Percentiles rank a stretch among this genome's conserved stretches.
Evolutionary conservation across 2,888 invertebrate species (phyloP).

Genomic region (Phalangium opilio): DNA sequence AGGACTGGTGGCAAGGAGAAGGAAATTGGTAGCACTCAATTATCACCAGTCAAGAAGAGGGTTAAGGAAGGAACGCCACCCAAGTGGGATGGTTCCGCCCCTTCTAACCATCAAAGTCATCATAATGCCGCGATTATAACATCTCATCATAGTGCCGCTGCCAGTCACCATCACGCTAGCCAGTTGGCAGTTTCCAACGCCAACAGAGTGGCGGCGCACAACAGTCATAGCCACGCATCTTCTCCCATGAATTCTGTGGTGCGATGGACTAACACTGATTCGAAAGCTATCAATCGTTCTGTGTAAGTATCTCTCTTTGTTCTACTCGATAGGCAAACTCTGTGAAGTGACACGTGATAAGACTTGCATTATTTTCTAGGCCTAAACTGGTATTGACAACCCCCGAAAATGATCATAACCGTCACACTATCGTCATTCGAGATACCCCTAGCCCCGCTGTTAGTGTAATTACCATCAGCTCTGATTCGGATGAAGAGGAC

Average conservation of each 20-base stretch:
- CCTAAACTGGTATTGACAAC: slow-evolving; percentile 22
- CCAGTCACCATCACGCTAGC: not conserved
- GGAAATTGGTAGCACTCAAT: slow-evolving; percentile 36
- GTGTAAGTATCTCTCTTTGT: slow-evolving; percentile 9
- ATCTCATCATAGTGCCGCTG: not conserved
- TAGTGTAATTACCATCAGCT: slow-evolving; percentile 87
- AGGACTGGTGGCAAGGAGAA: slow-evolving; percentile 17
- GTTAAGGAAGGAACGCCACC: slow-evolving; percentile 89
- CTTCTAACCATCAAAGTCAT: slow-evolving; percentile 3
- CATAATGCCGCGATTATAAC: slow-evolving; percentile 2
- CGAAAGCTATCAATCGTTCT: slow-evolving; percentile 9
- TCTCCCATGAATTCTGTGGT: slow-evolving; percentile 9
- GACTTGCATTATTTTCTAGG: slow-evolving; percentile 6
- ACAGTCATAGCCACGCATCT: slow-evolving; percentile 4
- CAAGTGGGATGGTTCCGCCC: slow-evolving; percentile 16
- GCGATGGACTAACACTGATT: slow-evolving; percentile 12
- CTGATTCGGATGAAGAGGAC: slow-evolving; percentile 74
- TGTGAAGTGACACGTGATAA: not conserved
- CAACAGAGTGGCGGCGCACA: no score
- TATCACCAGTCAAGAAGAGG: slow-evolving; percentile 91
- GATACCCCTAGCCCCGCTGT: slow-evolving; percentile 90
- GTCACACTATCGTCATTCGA: slow-evolving; percentile 83
- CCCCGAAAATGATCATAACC: slow-evolving; percentile 28
- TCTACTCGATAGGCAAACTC: not conserved
- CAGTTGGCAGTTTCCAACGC: no score